Evolutionary conservation across 1,140 invertebrate species (phyloP), one percentile per base, ranked within the genome.

Genomic region (Trachelipus rathkii): DNA sequence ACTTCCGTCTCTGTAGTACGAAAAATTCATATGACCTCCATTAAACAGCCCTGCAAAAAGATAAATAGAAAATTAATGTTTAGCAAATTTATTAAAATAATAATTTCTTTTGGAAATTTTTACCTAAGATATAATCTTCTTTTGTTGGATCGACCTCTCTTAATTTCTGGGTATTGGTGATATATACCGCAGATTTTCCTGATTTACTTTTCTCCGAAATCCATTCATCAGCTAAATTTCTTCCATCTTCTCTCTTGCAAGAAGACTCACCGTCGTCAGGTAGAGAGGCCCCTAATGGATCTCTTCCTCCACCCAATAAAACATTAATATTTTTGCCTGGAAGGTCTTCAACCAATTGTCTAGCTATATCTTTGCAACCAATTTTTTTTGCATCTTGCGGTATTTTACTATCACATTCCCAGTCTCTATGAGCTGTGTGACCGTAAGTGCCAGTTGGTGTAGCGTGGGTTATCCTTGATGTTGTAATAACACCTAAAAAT

Each of bases 401-500:
- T n/a, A 67, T 19, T 0, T 2, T 8, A 24, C 44, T 85, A 82
- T 91, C 91, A 78, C 89, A 89, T 82, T 95, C 93, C 93, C 93
- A 95, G 46, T 88, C 87, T 13, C 93, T 86, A 78, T 78, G 33
- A 0, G 93, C 85, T 3, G 88, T 88, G 83, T 94, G 91, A 1
- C 94, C 93, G 83, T 96, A 97, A 0, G 93, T 83, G 0, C 92
- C 92, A 0, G 91, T 90, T 0, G 95, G 95, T 0, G 95, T 97
- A 0, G 95, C 95, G 84, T 97, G 94, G 0, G 95, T 96, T 0
- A 97, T 90, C 72, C 94, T 87, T 46, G 94, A 95, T 0, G 92
- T 97, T 0, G 95, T 97, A 0, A 97, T 93, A 72, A 97, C 90
- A n/a, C 95, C 95, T 91, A 78, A 33, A 6, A 33, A 33, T 33